Evolutionary conservation across 1,140 invertebrate genomes (phyloP), one percentile per base, ranked within the genome.

Genomic region (Monochamus saltuarius): DNA sequence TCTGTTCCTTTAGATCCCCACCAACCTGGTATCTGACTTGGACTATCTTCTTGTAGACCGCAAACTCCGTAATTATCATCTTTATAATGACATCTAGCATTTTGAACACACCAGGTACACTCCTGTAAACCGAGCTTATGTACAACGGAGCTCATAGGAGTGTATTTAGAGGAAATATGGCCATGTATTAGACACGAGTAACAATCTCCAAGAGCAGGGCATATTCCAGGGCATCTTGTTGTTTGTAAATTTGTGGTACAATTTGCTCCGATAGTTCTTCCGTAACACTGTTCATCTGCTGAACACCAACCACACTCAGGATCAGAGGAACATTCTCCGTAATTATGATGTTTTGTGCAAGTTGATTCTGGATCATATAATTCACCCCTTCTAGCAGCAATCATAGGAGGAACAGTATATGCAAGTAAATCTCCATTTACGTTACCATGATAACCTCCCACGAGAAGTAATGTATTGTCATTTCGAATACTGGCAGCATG

Each of bases 291-390:
- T 75, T 88, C 75, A 66, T 83, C 81, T 9, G 80, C 88, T 1
- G 87, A 89, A 78, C 95, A 98, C 92, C 92, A 97, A 10, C 94
- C 91, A 75, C 95, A 98, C 75, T 95, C 92, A 0, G 92, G 91
- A 81, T 97, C 92, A 0, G 90, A 87, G 0, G 88, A 83, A 70
- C 95, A 98, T 64, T 88, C 87, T 13, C 87, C 84, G 59, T 89
- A 83, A 22, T 84, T 85, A 54, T 83, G 83, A 70, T 93, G 90
- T 16, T 85, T 82, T 19, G 81, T 83, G 68, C 90, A 92, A 7
- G 87, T 81, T 43, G 85, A 83, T 70, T 91, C 89, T 1, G 88
- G 88, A 64, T 88, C 87, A 51, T 81, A 76, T 17, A 69, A 61
- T 57, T 83, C 84, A 56, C 80, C 81, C 14, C 81, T 81, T 19